Base-by-base conservation (phyloP, 2,888 invertebrate species). In the Venustoraphidia nigricollis region DNA sequence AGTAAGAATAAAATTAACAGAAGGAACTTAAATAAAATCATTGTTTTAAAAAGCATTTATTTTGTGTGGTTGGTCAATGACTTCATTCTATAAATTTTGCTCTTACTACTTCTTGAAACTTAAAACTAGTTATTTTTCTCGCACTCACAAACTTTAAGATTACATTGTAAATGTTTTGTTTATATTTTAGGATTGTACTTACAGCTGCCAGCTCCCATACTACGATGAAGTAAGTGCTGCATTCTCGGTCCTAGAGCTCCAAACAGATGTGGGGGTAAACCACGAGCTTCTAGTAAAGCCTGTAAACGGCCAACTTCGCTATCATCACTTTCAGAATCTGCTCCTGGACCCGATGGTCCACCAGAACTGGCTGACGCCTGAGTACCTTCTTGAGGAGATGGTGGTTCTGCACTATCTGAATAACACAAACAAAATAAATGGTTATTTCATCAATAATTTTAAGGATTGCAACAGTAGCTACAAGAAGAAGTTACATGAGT, bases 301-400 rank as follows among this genome's bases (percentile, higher is more conserved):
- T 96, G 95, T 50, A 96, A 75, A 44, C 95, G 80, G 38, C 95
- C 94, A 63, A 96, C 94, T 69, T 96, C 95, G 58, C 88, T 89
- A 64, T 95, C 94, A 68, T 95, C 95, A 57, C 83, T 81, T 61
- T 85, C 84, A 35, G 81, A 81, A 58, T 82, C 81, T 10, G 72
- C 71, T 10, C 74, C 72, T 9, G 67, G 66, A 37, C 64, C 66
- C 3, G 46, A 56, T 52, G 38, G 65, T 59, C 58, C 60, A 36
- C 61, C 64, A 14, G 61, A 61, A 49, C 59, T 60, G 2, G 61
- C 58, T n/a, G 63, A 59, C 9, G 66, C 65, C 54, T 65, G 65
- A 0, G 66, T 57, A 8, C 62, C 66, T 57, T 67, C 66, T 55
- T 64, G 66, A 2, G 67, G 66, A 4, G 65, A 66, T 10, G 64